Base-by-base conservation (phyloP, 2,797 vertebrate species). In the Florisuga fusca region DNA sequence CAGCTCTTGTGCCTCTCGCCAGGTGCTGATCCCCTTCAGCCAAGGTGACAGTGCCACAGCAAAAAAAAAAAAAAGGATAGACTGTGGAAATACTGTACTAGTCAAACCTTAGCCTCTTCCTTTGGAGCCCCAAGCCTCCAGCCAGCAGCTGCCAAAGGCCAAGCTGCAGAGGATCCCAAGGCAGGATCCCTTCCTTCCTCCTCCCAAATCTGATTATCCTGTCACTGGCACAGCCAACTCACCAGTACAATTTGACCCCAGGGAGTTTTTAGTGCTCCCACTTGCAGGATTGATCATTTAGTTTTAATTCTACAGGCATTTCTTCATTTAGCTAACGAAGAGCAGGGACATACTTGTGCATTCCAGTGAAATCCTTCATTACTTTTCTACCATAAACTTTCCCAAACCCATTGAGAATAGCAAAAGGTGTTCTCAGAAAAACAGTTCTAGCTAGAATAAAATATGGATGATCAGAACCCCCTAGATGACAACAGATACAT, bases 21-120 rank as follows among this genome's bases (percentile, higher is more conserved):
- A 54, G 45, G 64, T 29, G 27, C 0, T 0, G 74, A 51, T 67
- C 15, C 25, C 27, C 41, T 59, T 51, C 41, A 36, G 33, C 5
- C 63, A 51, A 64, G 15, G 55, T 46, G 53, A 66, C 66, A 0
- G 6, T 23, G 61, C 27, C 43, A 38, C 5, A 4, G 27, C 17
- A 53, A 4, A 43, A 41, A 50, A 55, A 57, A 41, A 41, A 41
- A 41, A 14, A 12, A 6, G n/a, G 29, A 10, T 20, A 33, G n/a
- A 58, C 5, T 0, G 1, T 4, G 29, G 41, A 84, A 84, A 48
- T 51, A 45, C 0, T 6, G 27, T 7, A 6, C 20, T 23, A 36
- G n/a, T 38, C 8, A 34, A 31, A 69, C 50, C 57, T 43, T 27
- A 13, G 4, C 1, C 27, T 64, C 45, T 33, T 33, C 53, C 59